These are phyloP conservation scores for Epizoanthus rinbou DNA, from an alignment of 92 coral and sea anemone genomes.

Conservation along the genomic window DNA sequence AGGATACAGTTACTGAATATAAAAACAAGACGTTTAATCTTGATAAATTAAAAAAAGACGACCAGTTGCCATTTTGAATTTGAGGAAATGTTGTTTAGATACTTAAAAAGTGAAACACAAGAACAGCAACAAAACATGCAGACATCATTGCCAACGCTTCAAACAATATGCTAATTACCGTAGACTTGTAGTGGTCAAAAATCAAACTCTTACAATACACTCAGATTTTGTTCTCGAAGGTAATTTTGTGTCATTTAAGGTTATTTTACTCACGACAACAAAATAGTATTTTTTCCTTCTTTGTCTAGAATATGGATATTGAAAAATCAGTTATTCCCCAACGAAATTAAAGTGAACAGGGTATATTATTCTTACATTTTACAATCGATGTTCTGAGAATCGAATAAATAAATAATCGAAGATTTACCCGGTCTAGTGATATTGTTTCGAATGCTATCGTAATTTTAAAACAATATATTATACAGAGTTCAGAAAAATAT, in stretches of 20 bases:
- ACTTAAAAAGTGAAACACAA: not conserved
- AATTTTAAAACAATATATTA: no score
- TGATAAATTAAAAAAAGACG: not conserved
- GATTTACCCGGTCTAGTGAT: no score
- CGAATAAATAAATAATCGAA: no score
- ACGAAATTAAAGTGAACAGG: not conserved
- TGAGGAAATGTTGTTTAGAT: not conserved
- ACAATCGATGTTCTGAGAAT: no score
- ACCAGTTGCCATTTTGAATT: no score
- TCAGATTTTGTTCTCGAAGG: not conserved
- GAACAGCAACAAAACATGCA: not conserved
- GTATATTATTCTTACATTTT: not conserved
- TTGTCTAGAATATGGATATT: not conserved
- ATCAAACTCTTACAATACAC: slow-evolving; percentile 24
- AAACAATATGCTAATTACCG: slow-evolving; percentile 33
- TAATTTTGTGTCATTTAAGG: not conserved
- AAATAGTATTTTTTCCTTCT: not conserved
- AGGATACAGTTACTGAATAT: not conserved
- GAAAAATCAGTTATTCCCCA: no score
- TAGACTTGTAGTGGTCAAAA: not conserved
- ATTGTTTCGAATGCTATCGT: no score
- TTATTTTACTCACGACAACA: slow-evolving; percentile 3
- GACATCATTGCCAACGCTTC: not conserved
- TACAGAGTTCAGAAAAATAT: no score
- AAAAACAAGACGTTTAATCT: not conserved